phyloP scores from a whole-genome alignment of 2,888 invertebrate species.

The Trachelus stipa region DNA sequence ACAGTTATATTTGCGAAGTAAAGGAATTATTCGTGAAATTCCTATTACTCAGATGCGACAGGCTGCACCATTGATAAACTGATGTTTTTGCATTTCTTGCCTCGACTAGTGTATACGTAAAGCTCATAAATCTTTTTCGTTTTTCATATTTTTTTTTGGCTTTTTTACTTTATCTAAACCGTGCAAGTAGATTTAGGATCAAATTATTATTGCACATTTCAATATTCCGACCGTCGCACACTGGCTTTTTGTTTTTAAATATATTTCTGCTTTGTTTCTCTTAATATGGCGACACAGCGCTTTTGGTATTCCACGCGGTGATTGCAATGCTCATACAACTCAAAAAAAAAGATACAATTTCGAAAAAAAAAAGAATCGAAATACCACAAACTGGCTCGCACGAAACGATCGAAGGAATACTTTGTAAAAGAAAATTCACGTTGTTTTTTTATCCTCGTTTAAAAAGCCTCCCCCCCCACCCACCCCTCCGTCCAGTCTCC shows the following conservation, averaged over 20 bases:
- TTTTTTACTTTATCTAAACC: conserved; percentile 14
- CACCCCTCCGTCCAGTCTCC: not conserved
- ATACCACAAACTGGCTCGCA: not conserved
- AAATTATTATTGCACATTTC: conserved; percentile 44
- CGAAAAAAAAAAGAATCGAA: not conserved
- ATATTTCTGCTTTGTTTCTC: not conserved
- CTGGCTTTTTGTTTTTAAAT: not conserved
- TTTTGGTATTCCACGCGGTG: conserved; percentile 5
- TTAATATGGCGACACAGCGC: not conserved
- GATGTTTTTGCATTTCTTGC: conserved; percentile 47
- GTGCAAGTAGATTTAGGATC: not conserved
- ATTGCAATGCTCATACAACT: conserved; percentile 31
- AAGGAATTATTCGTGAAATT: conserved; percentile 34
- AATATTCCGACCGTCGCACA: conserved; percentile 11
- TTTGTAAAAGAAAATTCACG: not conserved
- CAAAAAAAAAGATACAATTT: conserved; percentile 19
- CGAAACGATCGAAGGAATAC: not conserved
- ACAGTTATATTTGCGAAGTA: conserved; percentile 41
- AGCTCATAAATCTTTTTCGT: conserved; percentile 50
- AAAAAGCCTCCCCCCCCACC: too few relatives aligned
- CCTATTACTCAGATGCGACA: conserved; percentile 49
- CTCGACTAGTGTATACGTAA: conserved; percentile 54
- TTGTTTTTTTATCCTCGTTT: not conserved
- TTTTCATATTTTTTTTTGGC: conserved; percentile 19
- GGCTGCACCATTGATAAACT: conserved; percentile 50